Conservation (phyloP, 2,113 vertebrate genomes). For the Tylochromis polylepis region DNA sequence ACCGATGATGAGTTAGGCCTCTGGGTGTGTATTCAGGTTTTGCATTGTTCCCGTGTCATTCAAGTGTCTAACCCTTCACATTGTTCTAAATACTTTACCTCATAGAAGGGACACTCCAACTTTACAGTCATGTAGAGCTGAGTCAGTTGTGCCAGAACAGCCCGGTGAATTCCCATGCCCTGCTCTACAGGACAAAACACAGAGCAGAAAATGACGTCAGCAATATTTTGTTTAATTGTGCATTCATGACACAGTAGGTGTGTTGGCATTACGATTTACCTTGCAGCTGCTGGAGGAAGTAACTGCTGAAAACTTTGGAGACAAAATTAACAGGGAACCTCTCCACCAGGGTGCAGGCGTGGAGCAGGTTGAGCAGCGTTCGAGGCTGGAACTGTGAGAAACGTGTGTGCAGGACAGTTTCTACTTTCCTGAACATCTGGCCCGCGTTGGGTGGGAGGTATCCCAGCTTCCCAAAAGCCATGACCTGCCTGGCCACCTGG, state of each 20-base stretch:
- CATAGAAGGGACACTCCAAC: slow-evolving; percentile 88
- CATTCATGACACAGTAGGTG: not conserved
- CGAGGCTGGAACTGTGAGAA: slow-evolving; percentile 80
- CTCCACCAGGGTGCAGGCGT: slow-evolving; percentile 82
- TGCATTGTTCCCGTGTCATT: not conserved
- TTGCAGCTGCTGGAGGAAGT: slow-evolving; percentile 86
- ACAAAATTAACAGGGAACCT: slow-evolving; percentile 88
- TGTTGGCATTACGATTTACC: slow-evolving; percentile 63
- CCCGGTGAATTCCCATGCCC: slow-evolving; percentile 63
- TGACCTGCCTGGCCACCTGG: slow-evolving; percentile 79
- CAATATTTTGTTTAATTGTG: not conserved
- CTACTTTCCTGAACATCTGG: slow-evolving; percentile 81
- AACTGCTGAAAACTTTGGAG: slow-evolving; percentile 83
- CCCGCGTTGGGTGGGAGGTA: slow-evolving; percentile 82
- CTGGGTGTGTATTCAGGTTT: slow-evolving; percentile 3
- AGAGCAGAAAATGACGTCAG: fast-evolving
- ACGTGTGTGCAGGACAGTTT: slow-evolving; percentile 67
- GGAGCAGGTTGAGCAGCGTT: slow-evolving; percentile 79
- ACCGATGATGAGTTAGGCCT: not conserved
- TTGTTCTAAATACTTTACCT: slow-evolving; percentile 38
- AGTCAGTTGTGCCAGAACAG: slow-evolving; percentile 77
- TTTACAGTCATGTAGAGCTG: slow-evolving; percentile 84
- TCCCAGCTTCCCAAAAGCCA: slow-evolving; percentile 83
- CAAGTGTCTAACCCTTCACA: not conserved
- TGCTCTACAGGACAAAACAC: slow-evolving; percentile 60